Conservation (phyloP, 2,888 invertebrate species). For the Nebria salina region DNA sequence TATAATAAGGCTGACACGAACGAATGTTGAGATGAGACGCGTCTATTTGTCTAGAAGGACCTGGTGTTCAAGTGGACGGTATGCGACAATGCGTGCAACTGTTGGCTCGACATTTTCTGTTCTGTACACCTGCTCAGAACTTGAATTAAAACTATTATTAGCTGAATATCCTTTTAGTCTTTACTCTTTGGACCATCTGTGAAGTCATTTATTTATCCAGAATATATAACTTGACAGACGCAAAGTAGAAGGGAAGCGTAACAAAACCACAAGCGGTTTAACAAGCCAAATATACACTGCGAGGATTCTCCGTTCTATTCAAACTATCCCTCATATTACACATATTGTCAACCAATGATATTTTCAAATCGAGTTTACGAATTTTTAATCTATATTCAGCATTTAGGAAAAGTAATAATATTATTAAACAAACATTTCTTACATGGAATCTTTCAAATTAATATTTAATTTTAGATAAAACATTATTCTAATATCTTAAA, state of each 20-base stretch:
- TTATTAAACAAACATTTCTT: too few relatives aligned
- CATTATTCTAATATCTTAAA: background rate
- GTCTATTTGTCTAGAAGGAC: slow-evolving; percentile 1
- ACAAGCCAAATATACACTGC: background rate
- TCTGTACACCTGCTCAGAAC: slow-evolving; percentile 38
- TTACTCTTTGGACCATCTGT: slow-evolving; percentile 36
- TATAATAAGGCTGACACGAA: background rate
- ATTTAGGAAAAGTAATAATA: too few relatives aligned
- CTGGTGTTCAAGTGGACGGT: slow-evolving; percentile 25
- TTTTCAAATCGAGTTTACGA: background rate
- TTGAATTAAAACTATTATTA: slow-evolving; percentile 47
- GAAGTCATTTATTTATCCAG: slow-evolving; percentile 15
- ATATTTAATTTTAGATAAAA: background rate
- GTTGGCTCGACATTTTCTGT: slow-evolving; percentile 34
- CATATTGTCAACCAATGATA: too few relatives aligned
- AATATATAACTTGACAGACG: slow-evolving; percentile 6
- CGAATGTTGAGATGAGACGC: background rate
- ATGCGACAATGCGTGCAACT: slow-evolving; percentile 32
- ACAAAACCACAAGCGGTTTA: background rate
- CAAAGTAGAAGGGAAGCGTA: background rate
- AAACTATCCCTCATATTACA: too few relatives aligned
- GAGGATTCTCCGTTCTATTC: background rate
- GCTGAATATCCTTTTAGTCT: slow-evolving; percentile 35
- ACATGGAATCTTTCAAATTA: background rate
- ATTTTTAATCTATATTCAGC: background rate